Conservation (phyloP, 2,797 vertebrate genomes). For the Fistularia tabacaria region DNA sequence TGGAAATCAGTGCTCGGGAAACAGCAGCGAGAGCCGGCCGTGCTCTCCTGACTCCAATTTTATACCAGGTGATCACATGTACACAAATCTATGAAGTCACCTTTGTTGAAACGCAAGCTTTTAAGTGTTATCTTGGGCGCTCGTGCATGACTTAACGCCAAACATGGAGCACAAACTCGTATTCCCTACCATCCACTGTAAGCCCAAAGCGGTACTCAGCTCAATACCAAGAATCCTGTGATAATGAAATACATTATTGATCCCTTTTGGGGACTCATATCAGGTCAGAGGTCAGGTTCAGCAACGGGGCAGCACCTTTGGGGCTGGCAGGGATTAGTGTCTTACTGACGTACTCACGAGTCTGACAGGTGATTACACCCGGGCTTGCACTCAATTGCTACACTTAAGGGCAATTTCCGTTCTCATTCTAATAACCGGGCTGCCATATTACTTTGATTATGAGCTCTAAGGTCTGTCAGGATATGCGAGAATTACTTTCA, state of each 20-base stretch:
- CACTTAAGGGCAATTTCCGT: constrained; percentile 43
- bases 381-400: constrained; percentile 35
- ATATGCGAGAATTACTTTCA: constrained; percentile 39
- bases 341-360: constrained; percentile 41
- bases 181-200: constrained; percentile 30
- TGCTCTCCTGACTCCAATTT: constrained; percentile 87
- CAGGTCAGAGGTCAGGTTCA: constrained; percentile 53
- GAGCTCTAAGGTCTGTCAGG: constrained; percentile 22
- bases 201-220: constrained; percentile 43
- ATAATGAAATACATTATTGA: constrained; percentile 49
- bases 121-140: constrained; percentile 11
- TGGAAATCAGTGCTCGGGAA: constrained; percentile 89
- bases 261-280: constrained; percentile 30
- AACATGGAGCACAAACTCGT: constrained; percentile 14
- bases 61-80: constrained; percentile 83
- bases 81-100: constrained; percentile 2
- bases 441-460: constrained; percentile 54
- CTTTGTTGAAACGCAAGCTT: background rate
- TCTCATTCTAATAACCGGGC: constrained; percentile 26
- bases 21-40: constrained; percentile 81
- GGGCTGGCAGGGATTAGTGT: constrained; percentile 28
- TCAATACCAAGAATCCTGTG: constrained; percentile 44
- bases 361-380: constrained; percentile 42
- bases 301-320: constrained; percentile 34
- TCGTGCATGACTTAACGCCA: constrained; percentile 32